A percentile compares a stretch with the other conserved stretches of the same genome.
These are phyloP conservation scores for Numenius phaeopus DNA, from an alignment of 2,797 vertebrate species.

Conservation along the genomic window DNA sequence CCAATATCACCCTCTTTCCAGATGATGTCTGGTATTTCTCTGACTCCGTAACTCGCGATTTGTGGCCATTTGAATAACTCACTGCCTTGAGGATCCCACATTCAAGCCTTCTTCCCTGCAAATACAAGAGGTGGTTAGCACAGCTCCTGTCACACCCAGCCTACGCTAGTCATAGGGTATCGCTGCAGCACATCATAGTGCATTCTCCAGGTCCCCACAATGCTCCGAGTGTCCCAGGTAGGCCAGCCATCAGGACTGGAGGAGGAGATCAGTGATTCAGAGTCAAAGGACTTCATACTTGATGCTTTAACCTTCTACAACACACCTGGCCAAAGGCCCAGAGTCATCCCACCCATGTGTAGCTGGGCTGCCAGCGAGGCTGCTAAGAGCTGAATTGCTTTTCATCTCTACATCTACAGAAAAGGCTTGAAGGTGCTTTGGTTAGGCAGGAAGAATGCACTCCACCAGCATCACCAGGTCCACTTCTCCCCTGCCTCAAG, in stretches of 20 bases:
- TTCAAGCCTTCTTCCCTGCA: not conserved
- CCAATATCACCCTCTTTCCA: not conserved
- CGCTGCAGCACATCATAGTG: not conserved
- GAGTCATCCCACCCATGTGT: not conserved
- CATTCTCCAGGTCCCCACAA: not conserved
- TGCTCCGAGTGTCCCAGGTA: not conserved
- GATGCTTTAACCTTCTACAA: not conserved
- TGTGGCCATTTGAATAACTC: not conserved
- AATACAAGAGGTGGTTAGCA: not conserved
- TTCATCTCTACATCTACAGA: not conserved
- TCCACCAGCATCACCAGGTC: not conserved
- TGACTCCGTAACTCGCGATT: not conserved
- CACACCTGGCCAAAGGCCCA: not conserved
- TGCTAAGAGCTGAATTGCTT: not conserved
- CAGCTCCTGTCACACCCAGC: not conserved
- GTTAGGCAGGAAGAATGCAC: not conserved
- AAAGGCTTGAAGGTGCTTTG: not conserved
- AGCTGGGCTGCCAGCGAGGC: not conserved
- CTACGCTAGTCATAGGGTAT: not conserved
- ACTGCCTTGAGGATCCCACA: not conserved
- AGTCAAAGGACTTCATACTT: not conserved
- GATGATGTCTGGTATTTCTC: not conserved
- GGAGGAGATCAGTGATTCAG: not conserved
- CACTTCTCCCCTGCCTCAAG: not conserved
- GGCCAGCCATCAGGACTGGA: not conserved